Conservation (phyloP, 2,113 vertebrate genomes). For the Melanerpes aurifrons region DNA sequence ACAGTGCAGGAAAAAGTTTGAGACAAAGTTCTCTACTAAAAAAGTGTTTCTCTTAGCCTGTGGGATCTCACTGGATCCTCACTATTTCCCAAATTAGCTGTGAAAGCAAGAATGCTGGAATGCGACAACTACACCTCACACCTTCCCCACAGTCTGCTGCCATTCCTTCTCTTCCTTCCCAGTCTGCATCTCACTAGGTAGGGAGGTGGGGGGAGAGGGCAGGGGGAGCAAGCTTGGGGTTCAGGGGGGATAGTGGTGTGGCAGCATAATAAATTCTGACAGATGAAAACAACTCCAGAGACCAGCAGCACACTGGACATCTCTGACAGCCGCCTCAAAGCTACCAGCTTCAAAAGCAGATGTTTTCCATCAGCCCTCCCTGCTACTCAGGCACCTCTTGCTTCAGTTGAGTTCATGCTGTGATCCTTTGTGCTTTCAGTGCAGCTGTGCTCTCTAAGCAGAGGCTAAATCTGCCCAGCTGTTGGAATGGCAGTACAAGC, state of each 20-base stretch:
- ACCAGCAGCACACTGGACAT: not conserved
- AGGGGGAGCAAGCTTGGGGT: no score
- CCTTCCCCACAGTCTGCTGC: not conserved
- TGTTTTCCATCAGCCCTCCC: constrained; percentile 27
- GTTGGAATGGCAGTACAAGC: constrained; percentile 11
- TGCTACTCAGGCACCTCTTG: not conserved
- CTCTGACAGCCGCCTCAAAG: constrained; percentile 40
- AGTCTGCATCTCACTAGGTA: not conserved
- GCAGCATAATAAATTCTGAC: not conserved
- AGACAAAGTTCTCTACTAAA: not conserved
- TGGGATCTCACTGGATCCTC: not conserved
- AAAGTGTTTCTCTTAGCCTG: not conserved
- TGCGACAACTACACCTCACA: not conserved
- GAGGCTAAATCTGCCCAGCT: constrained; percentile 31
- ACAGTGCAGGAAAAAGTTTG: not conserved
- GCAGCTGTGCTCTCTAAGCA: constrained; percentile 7
- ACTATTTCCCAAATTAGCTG: not conserved
- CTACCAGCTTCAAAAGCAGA: constrained; percentile 30
- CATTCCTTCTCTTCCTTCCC: not conserved
- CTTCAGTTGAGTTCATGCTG: not conserved
- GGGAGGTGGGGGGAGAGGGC: no score
- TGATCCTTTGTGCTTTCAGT: not conserved
- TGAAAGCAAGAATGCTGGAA: not conserved
- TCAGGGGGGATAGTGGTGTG: no score
- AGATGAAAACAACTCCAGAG: constrained; percentile 5